Evolutionary conservation across 2,797 vertebrate species (phyloP), one percentile per base, ranked within the genome.

Genomic region (Microctenopoma steveboyesi): DNA sequence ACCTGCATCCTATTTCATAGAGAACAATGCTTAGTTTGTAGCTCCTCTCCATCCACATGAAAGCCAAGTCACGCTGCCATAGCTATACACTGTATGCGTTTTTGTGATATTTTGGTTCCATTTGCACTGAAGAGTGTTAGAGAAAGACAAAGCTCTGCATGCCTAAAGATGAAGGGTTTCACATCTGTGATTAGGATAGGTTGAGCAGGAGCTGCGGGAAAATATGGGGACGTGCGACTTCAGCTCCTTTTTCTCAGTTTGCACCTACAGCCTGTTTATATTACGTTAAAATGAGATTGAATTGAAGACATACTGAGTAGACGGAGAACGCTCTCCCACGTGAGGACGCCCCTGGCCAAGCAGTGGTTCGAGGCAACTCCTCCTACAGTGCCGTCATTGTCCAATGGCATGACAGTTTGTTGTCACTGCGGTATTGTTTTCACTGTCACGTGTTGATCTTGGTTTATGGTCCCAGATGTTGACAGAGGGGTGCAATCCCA

Each of bases 1-100:
- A 82, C 80, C 77, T 51, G 76, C 71, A 85, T 91, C 86, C 88
- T 67, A 79, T 89, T 92, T 91, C 91, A 89, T 64, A 84, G 72
- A 66, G 73, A 92, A 92, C 91, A 92, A 92, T 92, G 88, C 83
- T 79, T 69, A 74, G 82, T 90, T 88, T 82, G 85, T 92, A 89
- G 90, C 90, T 79, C 75, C 81, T 88, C 88, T 89, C 85, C 90
- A 89, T 74, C 63, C 76, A 87, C 90, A 87, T 88, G 79, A 92
- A 90, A 89, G 88, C 72, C 64, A 65, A 86, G 74, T 76, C 69
- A 62, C 30, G 59, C 74, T 57, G 80, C 78, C 81, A 79, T 79
- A 89, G 82, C 79, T 53, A 73, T 78, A 76, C 81, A 82, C 81
- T 80, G 66, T 66, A 79, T 55, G 35, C 84, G 69, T 78, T 84